A percentile compares a stretch with the other conserved stretches of the same genome.
These are phyloP conservation scores for Alectura lathami DNA, from an alignment of 2,113 vertebrate species.

Conservation along the genomic window DNA sequence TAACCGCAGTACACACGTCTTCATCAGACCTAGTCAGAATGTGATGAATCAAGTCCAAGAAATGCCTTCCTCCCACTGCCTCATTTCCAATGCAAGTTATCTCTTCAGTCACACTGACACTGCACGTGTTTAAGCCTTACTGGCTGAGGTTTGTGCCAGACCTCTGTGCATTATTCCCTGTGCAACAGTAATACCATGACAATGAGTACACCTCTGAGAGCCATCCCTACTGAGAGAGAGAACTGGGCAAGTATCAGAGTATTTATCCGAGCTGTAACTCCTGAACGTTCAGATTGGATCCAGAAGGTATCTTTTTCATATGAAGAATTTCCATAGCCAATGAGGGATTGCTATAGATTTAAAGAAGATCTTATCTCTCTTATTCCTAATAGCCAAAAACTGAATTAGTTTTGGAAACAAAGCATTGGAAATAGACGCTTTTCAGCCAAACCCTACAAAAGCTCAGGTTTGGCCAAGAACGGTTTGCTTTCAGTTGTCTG, in stretches of 20 bases:
- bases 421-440: not conserved
- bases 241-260: not conserved
- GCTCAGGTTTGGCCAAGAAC: not conserved
- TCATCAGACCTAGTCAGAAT: not conserved
- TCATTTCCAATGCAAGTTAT: not conserved
- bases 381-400: not conserved
- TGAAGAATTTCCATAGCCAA: not conserved
- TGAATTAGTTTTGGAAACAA: not conserved
- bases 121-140: not conserved
- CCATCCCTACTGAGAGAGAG: not conserved
- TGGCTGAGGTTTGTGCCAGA: not conserved
- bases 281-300: not conserved
- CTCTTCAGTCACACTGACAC: not conserved
- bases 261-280: not conserved
- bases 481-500: not conserved
- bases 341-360: not conserved
- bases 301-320: not conserved
- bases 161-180: not conserved
- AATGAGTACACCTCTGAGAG: not conserved
- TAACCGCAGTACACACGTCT: not conserved
- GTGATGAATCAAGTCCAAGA: not conserved
- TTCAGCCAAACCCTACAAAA: not conserved
- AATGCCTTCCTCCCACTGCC: not conserved
- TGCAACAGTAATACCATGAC: not conserved
- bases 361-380: not conserved